Percentiles rank a stretch among this genome's conserved stretches.
Conservation (phyloP, 2,888 invertebrate species). For the Gasteruption jaculator region DNA sequence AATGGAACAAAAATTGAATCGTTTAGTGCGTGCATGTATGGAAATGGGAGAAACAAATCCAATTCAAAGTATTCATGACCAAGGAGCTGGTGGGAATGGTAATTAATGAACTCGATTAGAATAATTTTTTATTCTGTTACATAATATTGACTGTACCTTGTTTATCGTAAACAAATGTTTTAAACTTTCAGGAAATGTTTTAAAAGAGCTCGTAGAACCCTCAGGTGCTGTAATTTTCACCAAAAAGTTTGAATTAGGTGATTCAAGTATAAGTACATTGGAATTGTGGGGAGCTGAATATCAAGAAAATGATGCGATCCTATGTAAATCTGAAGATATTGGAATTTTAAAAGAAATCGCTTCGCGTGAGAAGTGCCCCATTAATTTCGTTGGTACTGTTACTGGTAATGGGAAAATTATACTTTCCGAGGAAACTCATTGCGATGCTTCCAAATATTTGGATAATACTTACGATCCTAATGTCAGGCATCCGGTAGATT, state of each 20-base stretch:
- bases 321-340: constrained; percentile 68
- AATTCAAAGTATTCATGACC: constrained; percentile 94
- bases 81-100: constrained; percentile 97
- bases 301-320: constrained; percentile 90
- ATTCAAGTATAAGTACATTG: constrained; percentile 87
- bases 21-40: constrained; percentile 87
- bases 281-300: constrained; percentile 99
- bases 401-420: constrained; percentile 79
- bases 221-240: constrained; percentile 88
- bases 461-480: constrained; percentile 46
- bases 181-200: constrained; percentile 73
- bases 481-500: constrained; percentile 72
- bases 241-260: constrained; percentile 83
- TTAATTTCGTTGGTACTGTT: constrained; percentile 89
- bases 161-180: not conserved
- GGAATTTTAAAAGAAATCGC: constrained; percentile 68
- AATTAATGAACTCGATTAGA: constrained; percentile 13
- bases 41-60: constrained; percentile 82
- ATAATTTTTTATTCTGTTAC: not conserved
- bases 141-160: not conserved
- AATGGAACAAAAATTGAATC: constrained; percentile 97
- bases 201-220: constrained; percentile 95
- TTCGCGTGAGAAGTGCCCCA: constrained; percentile 84
- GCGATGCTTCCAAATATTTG: constrained; percentile 52
- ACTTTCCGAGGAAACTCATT: constrained; percentile 59